phyloP scores from a whole-genome alignment of 2,113 vertebrate genomes.

The Calyptommatus sinebrachiatus region DNA sequence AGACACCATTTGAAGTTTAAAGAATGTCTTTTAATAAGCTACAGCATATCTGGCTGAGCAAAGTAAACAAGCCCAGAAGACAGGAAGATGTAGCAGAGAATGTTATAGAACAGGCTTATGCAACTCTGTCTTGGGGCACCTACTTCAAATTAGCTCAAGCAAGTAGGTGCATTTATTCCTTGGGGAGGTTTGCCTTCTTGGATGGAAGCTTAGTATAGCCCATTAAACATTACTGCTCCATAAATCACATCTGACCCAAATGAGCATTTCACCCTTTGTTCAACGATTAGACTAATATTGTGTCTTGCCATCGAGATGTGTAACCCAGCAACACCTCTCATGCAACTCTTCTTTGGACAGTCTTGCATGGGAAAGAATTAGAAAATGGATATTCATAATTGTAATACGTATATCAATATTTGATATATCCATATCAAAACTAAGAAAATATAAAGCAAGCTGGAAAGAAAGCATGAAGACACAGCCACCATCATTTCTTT shows the following conservation, averaged over 20 bases:
- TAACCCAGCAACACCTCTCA: too few relatives aligned
- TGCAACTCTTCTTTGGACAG: background rate
- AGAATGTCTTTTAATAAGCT: constrained; percentile 37
- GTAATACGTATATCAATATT: background rate
- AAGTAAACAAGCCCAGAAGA: constrained; percentile 44
- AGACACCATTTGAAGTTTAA: constrained; percentile 35
- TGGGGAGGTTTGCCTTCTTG: constrained; percentile 11
- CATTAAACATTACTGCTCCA: too few relatives aligned
- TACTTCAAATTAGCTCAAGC: constrained; percentile 42
- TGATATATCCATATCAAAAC: background rate
- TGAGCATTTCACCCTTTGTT: background rate
- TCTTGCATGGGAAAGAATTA: background rate
- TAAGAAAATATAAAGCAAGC: background rate
- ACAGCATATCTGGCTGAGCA: constrained; percentile 37
- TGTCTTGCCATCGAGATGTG: background rate
- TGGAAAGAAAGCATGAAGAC: too few relatives aligned
- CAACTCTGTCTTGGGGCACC: constrained; percentile 4
- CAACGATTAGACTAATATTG: accelerated
- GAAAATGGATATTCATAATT: background rate
- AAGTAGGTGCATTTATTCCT: constrained; percentile 20
- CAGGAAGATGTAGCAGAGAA: constrained; percentile 50
- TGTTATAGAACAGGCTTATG: constrained; percentile 42
- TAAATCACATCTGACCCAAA: background rate
- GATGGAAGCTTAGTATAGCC: background rate
- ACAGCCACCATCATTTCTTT: too few relatives aligned